phyloP scores from a whole-genome alignment of 1,140 invertebrate species.

The Harlomillsia oculata region DNA sequence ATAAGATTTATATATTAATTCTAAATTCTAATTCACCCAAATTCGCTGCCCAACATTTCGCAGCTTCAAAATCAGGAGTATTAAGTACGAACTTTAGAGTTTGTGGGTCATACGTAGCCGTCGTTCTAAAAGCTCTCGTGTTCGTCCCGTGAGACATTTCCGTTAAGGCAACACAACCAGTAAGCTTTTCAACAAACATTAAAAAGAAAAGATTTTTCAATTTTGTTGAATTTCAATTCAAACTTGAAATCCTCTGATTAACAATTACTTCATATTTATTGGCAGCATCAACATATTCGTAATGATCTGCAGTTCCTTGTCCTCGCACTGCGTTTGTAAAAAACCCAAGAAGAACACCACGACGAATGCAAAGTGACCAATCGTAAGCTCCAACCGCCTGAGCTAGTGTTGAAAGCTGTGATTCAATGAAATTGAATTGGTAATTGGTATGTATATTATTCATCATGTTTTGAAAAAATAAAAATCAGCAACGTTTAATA shows the following conservation, averaged over 20 bases:
- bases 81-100: constrained; percentile 75
- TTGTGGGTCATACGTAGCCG: constrained; percentile 70
- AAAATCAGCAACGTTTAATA: no score
- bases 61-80: constrained; percentile 84
- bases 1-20: background rate
- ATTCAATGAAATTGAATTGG: constrained; percentile 36
- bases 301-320: constrained; percentile 44
- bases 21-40: constrained; percentile 51
- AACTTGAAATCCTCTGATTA: constrained; percentile 38
- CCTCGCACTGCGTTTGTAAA: constrained; percentile 35
- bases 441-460: no score
- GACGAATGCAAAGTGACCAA: constrained; percentile 45
- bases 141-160: constrained; percentile 91
- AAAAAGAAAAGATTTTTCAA: background rate
- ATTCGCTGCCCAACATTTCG: constrained; percentile 90
- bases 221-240: background rate
- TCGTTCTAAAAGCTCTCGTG: constrained; percentile 79
- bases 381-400: constrained; percentile 46
- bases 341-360: constrained; percentile 38
- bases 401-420: background rate
- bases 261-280: constrained; percentile 27
- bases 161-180: constrained; percentile 78
- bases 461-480: no score
- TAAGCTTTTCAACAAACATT: constrained; percentile 43
- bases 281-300: constrained; percentile 39